These are phyloP conservation scores for Agrypnus murinus DNA, from an alignment of 2,888 invertebrate species.

Conservation along the genomic window DNA sequence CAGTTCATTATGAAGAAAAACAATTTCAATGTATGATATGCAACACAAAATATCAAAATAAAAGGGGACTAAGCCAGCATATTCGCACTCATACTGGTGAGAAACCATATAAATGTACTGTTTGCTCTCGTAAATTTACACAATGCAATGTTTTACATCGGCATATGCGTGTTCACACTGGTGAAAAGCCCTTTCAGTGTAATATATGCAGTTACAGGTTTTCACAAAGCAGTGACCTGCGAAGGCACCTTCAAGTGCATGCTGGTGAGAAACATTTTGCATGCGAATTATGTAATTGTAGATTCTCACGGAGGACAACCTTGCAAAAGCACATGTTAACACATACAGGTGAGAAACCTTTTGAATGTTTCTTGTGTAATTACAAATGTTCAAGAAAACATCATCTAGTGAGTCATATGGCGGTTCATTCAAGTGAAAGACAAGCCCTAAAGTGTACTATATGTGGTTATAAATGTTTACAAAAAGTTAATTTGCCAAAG, in stretches of 20 bases:
- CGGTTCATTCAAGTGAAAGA: not conserved
- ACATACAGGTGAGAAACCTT: not conserved
- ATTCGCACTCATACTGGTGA: too few species aligned
- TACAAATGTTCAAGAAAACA: not conserved
- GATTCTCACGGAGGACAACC: not conserved
- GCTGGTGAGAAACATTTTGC: not conserved
- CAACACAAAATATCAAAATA: not conserved
- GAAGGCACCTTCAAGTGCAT: not conserved
- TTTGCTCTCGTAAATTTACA: not conserved
- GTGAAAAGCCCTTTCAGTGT: not conserved
- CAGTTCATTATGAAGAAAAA: not conserved
- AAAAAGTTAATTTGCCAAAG: too few species aligned
- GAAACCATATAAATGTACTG: not conserved
- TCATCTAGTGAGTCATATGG: not conserved
- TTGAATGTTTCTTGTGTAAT: not conserved
- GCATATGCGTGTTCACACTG: not conserved
- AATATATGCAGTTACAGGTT: not conserved
- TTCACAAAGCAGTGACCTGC: too few species aligned
- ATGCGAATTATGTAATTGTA: not conserved
- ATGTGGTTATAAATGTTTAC: not conserved
- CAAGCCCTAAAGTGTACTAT: not conserved
- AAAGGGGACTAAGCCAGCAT: not conserved
- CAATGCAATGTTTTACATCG: not conserved
- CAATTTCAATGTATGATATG: not conserved
- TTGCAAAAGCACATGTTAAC: too few species aligned